Evolutionary conservation across 2,797 vertebrate species (phyloP), one percentile per base, ranked within the genome.

Genomic region (Semotilus atromaculatus): DNA sequence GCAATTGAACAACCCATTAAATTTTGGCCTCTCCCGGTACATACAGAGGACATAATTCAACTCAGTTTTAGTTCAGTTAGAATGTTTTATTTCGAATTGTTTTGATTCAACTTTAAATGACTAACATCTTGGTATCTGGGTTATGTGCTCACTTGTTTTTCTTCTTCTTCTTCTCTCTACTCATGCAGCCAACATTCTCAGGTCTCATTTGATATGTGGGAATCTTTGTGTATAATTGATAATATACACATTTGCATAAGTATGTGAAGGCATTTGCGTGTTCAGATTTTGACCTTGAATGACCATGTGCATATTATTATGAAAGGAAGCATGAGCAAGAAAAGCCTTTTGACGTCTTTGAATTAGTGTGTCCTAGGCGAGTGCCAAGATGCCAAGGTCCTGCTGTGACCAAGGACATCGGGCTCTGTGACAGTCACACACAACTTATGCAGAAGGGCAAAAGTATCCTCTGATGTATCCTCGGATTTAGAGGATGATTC

Each of bases 401-500:
- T 34, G 53, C 29, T 66, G 48, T 76, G 70, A 73, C 82, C 71
- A 83, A 70, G 72, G 83, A 76, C 72, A 55, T 45, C 55, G 9
- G 45, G 67, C 78, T 83, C 71, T 70, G 58, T 83, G 40, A 53
- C 55, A 74, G 51, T 81, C 34, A 62, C 67, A 74, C 40, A 73
- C 71, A 83, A 45, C 77, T 72, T 62, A 43, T 60, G 72, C 72
- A 81, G 67, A 85, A 73, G 75, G 83, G 67, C 67, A 85, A 79
- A 62, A 43, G 81, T 78, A 71, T 87, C 26, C 55, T 70, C 55
- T 40, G 53, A 21, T 85, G 83, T 68, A 66, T 85, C 43, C 48
- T 53, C 34, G 81, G 75, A 43, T 88, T 88, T 73, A 79, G 82
- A 7, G 51, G 82, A 85, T 87, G 83, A 87, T n/a, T 87, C 85